Evolutionary conservation across 2,797 vertebrate species (phyloP), one percentile per base, ranked within the genome.

Genomic region (Protonibea diacanthus): DNA sequence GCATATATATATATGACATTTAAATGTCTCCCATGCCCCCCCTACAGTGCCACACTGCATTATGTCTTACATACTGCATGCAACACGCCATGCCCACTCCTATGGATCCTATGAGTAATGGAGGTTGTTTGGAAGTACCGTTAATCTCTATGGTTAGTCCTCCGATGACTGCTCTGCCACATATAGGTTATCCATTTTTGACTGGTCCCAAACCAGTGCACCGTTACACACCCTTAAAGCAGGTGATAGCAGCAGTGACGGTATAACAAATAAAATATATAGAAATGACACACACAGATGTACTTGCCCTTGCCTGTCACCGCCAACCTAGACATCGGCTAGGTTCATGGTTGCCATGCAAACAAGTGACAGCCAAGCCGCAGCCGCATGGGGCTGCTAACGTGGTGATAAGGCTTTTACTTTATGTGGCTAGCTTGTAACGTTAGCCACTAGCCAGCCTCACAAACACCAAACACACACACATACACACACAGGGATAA

Each of bases 381-480:
- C 66, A 76, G 71, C 78, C 74, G 88, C 86, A 76, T 73, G 85
- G 76, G 61, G 72, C 73, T 27, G 78, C 88, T 81, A 88, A 81
- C 74, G 84, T 74, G 90, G 58, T 47, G 78, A 45, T n/a, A 67
- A 33, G 25, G 74, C n/a, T 68, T 78, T 78, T 56, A 85, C 85
- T 85, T 81, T 27, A 53, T n/a, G 76, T 8, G 65, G 86, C 84
- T 81, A 90, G 86, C 88, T 75, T 68, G 45, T 49, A 27, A 45
- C 78, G 76, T 79, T 89, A 90, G 86, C 91, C 77, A 13, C 82
- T 9, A 5, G 56, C 68, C 73, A 48, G 51, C 6, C 72, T 62
- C 29, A 27, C 68, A 14, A 33, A 12, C 78, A 47, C 14, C 47
- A 57, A 44, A 52, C 52, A 13, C 47, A 44, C 42, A 38, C 47